Base-by-base conservation (phyloP, 2,113 vertebrate genomes). In the Otolemur garnettii region DNA sequence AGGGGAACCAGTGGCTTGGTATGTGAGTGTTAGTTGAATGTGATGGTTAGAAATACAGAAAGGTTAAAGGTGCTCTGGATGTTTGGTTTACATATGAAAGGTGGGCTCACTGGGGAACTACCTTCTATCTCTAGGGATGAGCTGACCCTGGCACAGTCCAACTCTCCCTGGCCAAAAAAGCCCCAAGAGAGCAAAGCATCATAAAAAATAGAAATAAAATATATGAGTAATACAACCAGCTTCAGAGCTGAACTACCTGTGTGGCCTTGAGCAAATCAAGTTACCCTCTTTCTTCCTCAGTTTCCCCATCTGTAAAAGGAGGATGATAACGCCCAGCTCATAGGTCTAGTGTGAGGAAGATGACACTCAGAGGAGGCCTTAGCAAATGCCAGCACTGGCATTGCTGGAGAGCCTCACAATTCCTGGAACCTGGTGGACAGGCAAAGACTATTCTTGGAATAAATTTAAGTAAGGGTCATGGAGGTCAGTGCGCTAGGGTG, bases 401-500 rank as follows among this genome's bases (percentile, higher is more conserved):
- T 50, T 15, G 50, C 94, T 30, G 9, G 84, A 0, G 4, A n/a
- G 59, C 3, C 5, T 26, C 6, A 2, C 7, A 1, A 0, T 38
- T 55, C 59, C 26, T 7, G 38, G 74, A 19, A 7, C 53, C 9
- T 0, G 2, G 45, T 12, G 62, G 60, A 57, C 62, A 15, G 0
- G 11, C 72, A 11, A 0, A 0, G 12, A 17, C 75, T 11, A 4
- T 15, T 38, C 55, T 21, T 35, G 81, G 87, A 78, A 26, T 5
- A 28, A 3, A 68, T 26, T 21, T 8, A 22, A 53, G 60, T 42
- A 4, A 22, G 5, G n/a, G 72, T 0, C 0, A 4, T 9, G 5
- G 59, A 19, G 53, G 26, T 59, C 15, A 2, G 8, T 0, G 0
- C 1, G 18, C 22, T 7, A 0, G 2, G 5, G 57, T 24, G 7